Percentiles rank a stretch among this genome's conserved stretches.
Conservation (phyloP, 2,888 invertebrate species). For the Andrena trimmerana region DNA sequence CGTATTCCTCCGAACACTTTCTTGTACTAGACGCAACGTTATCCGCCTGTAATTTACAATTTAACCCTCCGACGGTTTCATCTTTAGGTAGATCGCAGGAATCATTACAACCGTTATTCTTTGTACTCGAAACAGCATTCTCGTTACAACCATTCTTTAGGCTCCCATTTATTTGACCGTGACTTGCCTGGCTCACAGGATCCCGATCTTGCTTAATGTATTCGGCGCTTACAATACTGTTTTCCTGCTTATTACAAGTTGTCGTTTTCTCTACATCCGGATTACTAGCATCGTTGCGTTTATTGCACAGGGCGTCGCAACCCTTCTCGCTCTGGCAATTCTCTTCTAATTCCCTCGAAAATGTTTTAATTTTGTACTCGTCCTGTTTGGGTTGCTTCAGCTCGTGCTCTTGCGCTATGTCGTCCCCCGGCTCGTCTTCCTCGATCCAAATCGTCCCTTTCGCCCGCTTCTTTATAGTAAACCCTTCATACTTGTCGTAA, state of each 20-base stretch:
- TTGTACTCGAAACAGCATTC: constrained; percentile 37
- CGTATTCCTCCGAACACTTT: constrained; percentile 28
- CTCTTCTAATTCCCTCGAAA: constrained; percentile 39
- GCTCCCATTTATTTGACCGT: constrained; percentile 45
- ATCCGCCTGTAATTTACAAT: constrained; percentile 34
- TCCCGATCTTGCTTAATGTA: constrained; percentile 29
- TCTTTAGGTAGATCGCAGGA: constrained; percentile 33
- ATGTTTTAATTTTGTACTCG: constrained; percentile 55
- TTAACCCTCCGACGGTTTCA: constrained; percentile 43
- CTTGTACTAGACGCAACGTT: constrained; percentile 21
- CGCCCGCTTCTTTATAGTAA: constrained; percentile 82
- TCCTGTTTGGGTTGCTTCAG: constrained; percentile 58
- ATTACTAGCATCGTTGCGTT: constrained; percentile 36
- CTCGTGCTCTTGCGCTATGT: constrained; percentile 68
- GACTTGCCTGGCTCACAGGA: constrained; percentile 22
- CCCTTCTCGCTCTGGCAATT: constrained; percentile 25
- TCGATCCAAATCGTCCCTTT: constrained; percentile 84
- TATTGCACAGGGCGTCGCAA: constrained; percentile 35
- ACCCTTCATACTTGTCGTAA: constrained; percentile 82
- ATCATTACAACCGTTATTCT: constrained; percentile 36
- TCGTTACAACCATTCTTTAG: constrained; percentile 38
- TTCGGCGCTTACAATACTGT: constrained; percentile 33
- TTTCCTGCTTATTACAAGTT: constrained; percentile 35
- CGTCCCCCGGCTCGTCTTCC: constrained; percentile 78
- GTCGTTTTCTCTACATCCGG: constrained; percentile 42